A percentile compares a stretch with the other conserved stretches of the same genome.
These are phyloP conservation scores for Myanophis thanlyinensis DNA, from an alignment of 2,113 vertebrate genomes.

Conservation along the genomic window DNA sequence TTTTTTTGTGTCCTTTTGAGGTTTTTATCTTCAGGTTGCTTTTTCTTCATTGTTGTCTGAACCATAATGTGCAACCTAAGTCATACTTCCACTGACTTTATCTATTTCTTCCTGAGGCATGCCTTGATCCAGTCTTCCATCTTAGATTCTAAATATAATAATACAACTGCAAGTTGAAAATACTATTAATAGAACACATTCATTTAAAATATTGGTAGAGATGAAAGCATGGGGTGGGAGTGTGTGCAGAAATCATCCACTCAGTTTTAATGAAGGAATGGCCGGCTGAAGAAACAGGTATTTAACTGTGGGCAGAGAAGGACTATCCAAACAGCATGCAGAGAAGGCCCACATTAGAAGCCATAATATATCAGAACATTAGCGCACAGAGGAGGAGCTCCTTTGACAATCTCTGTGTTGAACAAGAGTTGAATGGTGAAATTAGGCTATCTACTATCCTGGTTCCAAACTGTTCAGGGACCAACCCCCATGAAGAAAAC, in stretches of 20 bases:
- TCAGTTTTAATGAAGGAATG: neutral
- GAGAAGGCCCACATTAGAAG: neutral
- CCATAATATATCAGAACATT: neutral
- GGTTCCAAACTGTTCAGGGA: neutral
- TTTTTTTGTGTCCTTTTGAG: neutral
- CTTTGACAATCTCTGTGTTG: neutral
- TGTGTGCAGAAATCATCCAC: neutral
- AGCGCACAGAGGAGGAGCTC: neutral
- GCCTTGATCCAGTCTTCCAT: neutral
- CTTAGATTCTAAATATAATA: neutral
- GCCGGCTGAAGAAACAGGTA: neutral
- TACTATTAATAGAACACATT: neutral
- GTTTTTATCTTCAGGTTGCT: neutral
- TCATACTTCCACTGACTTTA: neutral
- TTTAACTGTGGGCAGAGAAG: neutral
- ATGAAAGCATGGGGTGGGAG: neutral
- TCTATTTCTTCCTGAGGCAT: too few species aligned
- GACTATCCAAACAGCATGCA: neutral
- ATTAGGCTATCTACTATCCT: neutral
- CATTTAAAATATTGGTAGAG: neutral
- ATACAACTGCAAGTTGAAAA: neutral
- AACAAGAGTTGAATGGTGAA: neutral
- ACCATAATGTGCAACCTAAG: neutral
- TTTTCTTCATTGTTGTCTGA: too few species aligned
- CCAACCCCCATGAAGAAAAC: neutral